Evolutionary conservation across 2,113 vertebrate genomes (phyloP), one percentile per base, ranked within the genome.

Genomic region (Corapipo altera): DNA sequence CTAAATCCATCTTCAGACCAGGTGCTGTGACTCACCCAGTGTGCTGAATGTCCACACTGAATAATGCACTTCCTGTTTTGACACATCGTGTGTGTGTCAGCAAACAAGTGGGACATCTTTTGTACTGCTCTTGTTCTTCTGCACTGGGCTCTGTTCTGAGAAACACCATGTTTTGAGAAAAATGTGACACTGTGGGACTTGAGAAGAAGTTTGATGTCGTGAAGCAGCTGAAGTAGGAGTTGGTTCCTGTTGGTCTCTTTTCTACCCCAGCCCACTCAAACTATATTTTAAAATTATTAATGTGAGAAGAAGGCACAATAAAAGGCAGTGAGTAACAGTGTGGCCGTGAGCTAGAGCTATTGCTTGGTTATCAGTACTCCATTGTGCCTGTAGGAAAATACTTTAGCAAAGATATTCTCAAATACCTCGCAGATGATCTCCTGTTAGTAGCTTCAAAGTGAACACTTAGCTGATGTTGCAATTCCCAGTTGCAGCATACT

Each of bases 51-150:
- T 69, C 90, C 74, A 8, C 43, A 15, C 83, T 86, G 83, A 84
- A 80, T 90, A 79, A 91, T 23, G 46, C 20, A 4, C 54, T 95
- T 97, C 96, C 96, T 88, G 92, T 95, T 79, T 55, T 7, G 15
- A 65, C 86, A 87, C 69, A 11, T 37, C 16, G 0, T 8, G 33
- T 1, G 49, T 66, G 51, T 44, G 67, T 78, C 78, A 64, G 51
- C 88, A 92, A 85, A 89, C 77, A 72, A 76, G 82, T 4, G 33
- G 84, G 71, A n/a, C 69, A 18, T 48, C 67, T 73, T 49, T 33
- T 49, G 49, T 74, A 1, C 35, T 33, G 54, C 62, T 80, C 19
- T 61, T 69, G 30, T 33, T 90, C 52, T 72, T 37, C 27, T 78
- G 59, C 26, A 2, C 30, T 26, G 8, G 17, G 7, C 27, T 49